These are phyloP conservation scores for Tinea pellionella DNA, from an alignment of 2,888 invertebrate species.

Conservation along the genomic window DNA sequence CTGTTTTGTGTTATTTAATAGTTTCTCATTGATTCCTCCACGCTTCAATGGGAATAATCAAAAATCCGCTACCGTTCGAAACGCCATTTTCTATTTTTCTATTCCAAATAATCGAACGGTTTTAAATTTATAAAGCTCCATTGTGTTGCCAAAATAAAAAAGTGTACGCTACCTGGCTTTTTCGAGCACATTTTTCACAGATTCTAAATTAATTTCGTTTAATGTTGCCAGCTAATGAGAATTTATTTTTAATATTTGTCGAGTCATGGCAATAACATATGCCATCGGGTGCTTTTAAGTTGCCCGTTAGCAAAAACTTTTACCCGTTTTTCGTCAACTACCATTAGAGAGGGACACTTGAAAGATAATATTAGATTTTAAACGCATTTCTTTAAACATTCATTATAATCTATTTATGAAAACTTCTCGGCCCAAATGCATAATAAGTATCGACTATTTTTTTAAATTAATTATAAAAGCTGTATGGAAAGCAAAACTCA, in stretches of 20 bases:
- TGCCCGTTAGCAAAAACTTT: constrained; percentile 32
- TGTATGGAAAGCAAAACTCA: no score
- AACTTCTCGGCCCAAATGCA: neutral
- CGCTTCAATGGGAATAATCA: constrained; percentile 47
- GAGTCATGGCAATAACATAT: constrained; percentile 49
- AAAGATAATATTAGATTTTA: constrained; percentile 41
- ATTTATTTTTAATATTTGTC: constrained; percentile 33
- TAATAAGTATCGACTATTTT: no score
- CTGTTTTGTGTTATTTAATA: constrained; percentile 31
- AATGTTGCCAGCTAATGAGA: constrained; percentile 30
- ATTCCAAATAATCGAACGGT: constrained; percentile 4
- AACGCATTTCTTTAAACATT: constrained; percentile 12
- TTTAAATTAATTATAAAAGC: no score
- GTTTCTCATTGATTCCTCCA: constrained; percentile 55
- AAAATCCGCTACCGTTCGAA: constrained; percentile 58
- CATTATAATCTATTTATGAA: constrained; percentile 2
- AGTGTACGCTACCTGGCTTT: constrained; percentile 1
- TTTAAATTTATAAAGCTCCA: neutral
- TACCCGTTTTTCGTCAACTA: constrained; percentile 47
- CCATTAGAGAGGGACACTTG: constrained; percentile 56
- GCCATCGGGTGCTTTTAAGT: constrained; percentile 49
- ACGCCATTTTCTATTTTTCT: neutral
- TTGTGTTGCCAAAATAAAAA: constrained; percentile 9
- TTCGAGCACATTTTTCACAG: constrained; percentile 31
- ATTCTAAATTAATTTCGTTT: constrained; percentile 58